Evolutionary conservation across 1,140 invertebrate genomes (phyloP), one percentile per base, ranked within the genome.

Genomic region (Bacillus rossius): DNA sequence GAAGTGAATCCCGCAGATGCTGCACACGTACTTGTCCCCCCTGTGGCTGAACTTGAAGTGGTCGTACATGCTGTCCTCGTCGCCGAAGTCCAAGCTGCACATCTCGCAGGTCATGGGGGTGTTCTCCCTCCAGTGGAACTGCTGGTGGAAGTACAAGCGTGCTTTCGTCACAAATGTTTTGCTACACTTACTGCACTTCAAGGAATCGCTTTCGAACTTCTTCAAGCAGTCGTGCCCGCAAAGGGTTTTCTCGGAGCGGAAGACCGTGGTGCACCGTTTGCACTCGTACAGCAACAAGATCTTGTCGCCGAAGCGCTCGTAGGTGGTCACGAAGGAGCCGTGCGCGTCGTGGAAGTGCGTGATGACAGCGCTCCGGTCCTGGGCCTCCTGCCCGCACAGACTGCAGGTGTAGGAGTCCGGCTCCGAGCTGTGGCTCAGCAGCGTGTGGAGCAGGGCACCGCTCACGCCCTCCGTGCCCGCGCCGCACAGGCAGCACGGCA

Each of bases 21-120:
- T 69, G 37, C 78, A 80, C 22, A 71, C 71, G 57, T 78, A 75
- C 8, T 73, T 69, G 4, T 75, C 65, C 17, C 73, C 75, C 63
- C 75, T 59, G 40, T 66, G 62, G 16, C 53, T 48, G 14, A 42
- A 54, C 48, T 61, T 62, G 16, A 68, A 42, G 43, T 66, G 65
- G 42, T 66, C 58, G 49, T 61, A 66, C 5, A 66, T 55, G n/a
- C 69, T 70, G 0, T 71, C 71, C 55, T 76, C 73, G 1, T 67
- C 72, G 1, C 54, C 26, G 52, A 75, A 77, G 23, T 52, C 63
- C 0, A 61, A 49, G 23, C 56, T 41, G 57, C 52, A 62, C 16
- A 22, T 37, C 13, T 29, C 10, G 63, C 59, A 61, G 25, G 43
- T 20, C n/a, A 52, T 19, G 26, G 25, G 20, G 8, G 41, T 13